Percentiles rank a stretch among this genome's conserved stretches.
phyloP scores from a whole-genome alignment of 2,113 vertebrate genomes.

The Gnathonemus echidnorhynchus region DNA sequence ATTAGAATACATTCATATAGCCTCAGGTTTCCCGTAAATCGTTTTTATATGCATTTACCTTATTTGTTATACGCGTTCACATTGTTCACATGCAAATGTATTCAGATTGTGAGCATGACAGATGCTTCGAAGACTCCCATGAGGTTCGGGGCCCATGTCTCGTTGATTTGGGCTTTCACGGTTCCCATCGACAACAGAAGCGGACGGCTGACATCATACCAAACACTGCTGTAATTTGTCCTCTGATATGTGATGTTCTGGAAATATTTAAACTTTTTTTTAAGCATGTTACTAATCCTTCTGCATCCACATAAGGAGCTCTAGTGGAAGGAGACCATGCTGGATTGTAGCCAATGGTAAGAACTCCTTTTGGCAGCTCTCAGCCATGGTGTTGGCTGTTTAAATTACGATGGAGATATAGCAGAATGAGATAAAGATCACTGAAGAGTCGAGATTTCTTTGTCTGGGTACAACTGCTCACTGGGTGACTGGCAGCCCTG shows the following conservation, averaged over 20 bases:
- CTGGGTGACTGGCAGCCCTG: neutral
- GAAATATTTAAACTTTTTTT: neutral
- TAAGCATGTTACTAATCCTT: neutral
- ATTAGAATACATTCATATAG: neutral
- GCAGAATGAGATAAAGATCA: conserved; percentile 2
- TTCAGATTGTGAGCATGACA: neutral
- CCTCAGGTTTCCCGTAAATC: neutral
- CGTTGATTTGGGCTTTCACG: neutral
- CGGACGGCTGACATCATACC: neutral
- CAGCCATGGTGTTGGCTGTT: neutral
- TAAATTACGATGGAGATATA: neutral
- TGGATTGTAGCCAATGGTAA: neutral
- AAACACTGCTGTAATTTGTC: neutral
- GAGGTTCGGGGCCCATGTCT: neutral
- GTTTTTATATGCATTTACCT: neutral
- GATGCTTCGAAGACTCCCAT: neutral
- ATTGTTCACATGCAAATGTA: neutral
- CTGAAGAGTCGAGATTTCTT: neutral
- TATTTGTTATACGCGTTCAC: neutral
- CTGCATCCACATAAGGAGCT: neutral
- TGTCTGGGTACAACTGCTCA: neutral
- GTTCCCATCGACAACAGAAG: neutral
- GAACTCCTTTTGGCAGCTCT: neutral
- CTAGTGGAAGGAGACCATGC: neutral
- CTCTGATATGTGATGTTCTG: neutral